These are phyloP conservation scores for Pelvicachromis taeniatus DNA, from an alignment of 2,113 vertebrate genomes.

Conservation along the genomic window DNA sequence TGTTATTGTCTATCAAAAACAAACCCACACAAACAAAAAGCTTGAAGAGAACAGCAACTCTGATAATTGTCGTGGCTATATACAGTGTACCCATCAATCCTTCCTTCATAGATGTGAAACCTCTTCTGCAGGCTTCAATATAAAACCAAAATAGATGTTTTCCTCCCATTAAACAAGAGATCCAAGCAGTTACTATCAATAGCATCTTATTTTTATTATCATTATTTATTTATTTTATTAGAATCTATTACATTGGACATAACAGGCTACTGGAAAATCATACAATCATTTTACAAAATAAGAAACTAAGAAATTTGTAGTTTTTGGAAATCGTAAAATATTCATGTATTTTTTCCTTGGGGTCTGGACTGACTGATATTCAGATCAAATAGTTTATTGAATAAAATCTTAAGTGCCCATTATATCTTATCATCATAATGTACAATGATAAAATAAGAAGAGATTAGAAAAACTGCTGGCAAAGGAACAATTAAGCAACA, in stretches of 20 bases:
- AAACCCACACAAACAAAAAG: neutral
- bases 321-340: neutral
- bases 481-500: neutral
- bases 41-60: neutral
- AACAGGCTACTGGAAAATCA: neutral
- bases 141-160: neutral
- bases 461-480: neutral
- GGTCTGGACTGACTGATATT: neutral
- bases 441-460: neutral
- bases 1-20: neutral
- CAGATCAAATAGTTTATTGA: neutral
- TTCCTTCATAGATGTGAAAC: neutral
- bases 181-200: neutral
- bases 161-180: neutral
- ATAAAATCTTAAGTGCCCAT: neutral
- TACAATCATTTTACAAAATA: neutral
- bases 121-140: neutral
- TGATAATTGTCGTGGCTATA: neutral
- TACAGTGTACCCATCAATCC: neutral
- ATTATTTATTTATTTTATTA: neutral
- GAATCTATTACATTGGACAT: neutral
- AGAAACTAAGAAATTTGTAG: neutral
- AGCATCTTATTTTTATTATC: neutral
- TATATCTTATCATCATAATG: neutral
- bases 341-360: neutral